Evolutionary conservation across 2,888 invertebrate species (phyloP), one percentile per base, ranked within the genome.

Genomic region (Tupiocoris notatus): DNA sequence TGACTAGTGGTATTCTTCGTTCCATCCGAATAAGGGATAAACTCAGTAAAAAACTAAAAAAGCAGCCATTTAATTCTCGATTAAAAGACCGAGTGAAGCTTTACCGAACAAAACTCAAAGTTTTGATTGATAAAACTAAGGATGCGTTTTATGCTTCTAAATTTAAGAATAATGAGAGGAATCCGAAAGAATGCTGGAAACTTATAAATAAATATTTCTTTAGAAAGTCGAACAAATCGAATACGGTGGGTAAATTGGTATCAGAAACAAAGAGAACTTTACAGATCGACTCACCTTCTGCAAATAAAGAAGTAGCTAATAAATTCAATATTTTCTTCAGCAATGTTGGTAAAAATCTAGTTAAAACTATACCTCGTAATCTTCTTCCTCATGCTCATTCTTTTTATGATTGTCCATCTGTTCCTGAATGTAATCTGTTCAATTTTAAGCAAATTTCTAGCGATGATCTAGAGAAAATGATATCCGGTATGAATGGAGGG

Each of bases 141-240:
- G 6, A 17, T 2, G 2, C 18, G 58, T n/a, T 58, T 12, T 58
- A 3, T 18, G 58, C 22, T 16, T 23, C 22, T 1, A 20, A 62
- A 22, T 62, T 62, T 1, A 62, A 62, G 22, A 18, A 58, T 17
- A 24, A 62, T 9, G 62, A 22, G n/a, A 62, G 17, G 9, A 1
- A 62, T 16, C 62, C 62, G 2, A 62, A 62, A 24, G 62, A 62
- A 12, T 3, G 22, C n/a, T 62, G 62, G 62, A 62, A 62, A 62
- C 22, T 62, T 22, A 21, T 54, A 54, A 54, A 58, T 12, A 18
- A 58, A 58, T 17, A n/a, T n/a, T n/a, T 58, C 3, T 17, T 58
- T 58, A 18, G 18, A 17, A 58, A 58, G 17, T 18, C 58, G 2
- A 58, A 18, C n/a, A 58, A 58, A 58, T 17, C 3, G 3, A 58